Conservation (phyloP, 1,140 invertebrate species). For the Phocides pigmalion region DNA sequence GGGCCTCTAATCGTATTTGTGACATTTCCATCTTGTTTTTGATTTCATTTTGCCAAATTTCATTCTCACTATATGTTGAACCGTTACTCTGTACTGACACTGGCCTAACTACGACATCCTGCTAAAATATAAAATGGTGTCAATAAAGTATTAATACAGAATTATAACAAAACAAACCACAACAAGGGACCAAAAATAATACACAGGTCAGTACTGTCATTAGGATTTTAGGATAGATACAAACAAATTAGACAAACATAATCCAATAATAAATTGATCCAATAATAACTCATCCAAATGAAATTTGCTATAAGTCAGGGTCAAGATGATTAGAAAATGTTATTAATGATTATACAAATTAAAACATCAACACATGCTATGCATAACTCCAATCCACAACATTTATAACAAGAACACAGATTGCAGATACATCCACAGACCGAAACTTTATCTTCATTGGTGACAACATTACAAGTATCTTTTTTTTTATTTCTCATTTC, state of each 20-base stretch:
- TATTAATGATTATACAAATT: constrained; percentile 38
- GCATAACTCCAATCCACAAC: constrained; percentile 50
- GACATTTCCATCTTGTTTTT: constrained; percentile 82
- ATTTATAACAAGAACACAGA: constrained; percentile 64
- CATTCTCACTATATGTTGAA: constrained; percentile 81
- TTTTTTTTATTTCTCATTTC: constrained; percentile 71
- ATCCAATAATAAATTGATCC: not conserved
- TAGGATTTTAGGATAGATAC: constrained; percentile 14
- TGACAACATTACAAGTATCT: constrained; percentile 42
- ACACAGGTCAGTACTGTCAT: constrained; percentile 23
- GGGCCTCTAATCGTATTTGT: constrained; percentile 69
- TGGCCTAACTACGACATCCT: constrained; percentile 71
- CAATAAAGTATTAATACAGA: not conserved
- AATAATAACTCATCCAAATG: constrained; percentile 12
- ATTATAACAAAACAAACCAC: not conserved
- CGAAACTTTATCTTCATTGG: constrained; percentile 63
- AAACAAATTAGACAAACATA: constrained; percentile 15
- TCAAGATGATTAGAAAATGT: constrained; percentile 42
- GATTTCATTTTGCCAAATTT: constrained; percentile 81
- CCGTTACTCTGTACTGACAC: constrained; percentile 80
- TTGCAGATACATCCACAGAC: constrained; percentile 60
- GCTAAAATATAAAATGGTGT: constrained; percentile 37
- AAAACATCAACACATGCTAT: constrained; percentile 53
- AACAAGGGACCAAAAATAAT: constrained; percentile 7
- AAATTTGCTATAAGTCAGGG: not conserved